Evolutionary conservation across 2,888 invertebrate genomes (phyloP).

Genomic region (Steinernema hermaphroditum): DNA sequence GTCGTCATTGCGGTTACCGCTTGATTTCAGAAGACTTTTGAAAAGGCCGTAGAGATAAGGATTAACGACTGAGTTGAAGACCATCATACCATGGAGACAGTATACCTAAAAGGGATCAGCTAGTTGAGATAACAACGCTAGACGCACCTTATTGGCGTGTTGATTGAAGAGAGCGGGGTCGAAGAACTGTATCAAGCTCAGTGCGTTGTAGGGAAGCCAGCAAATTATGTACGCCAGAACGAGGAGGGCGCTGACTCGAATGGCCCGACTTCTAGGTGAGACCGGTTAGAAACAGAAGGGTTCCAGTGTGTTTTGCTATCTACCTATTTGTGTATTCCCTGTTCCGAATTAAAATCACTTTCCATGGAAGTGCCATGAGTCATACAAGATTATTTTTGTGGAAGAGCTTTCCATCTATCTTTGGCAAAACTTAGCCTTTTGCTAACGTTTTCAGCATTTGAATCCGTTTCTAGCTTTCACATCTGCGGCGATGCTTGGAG

Average conservation of each 20-base stretch:
- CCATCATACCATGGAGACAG: conserved; percentile 62
- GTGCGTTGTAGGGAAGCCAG: conserved; percentile 65
- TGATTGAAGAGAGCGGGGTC: conserved; percentile 52
- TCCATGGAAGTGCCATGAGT: no score
- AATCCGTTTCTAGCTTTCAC: no score
- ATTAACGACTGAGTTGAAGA: conserved; percentile 65
- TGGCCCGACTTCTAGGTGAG: conserved; percentile 57
- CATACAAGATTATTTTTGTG: no score
- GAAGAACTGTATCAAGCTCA: conserved; percentile 56
- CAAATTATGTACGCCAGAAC: conserved; percentile 63
- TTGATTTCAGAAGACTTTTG: conserved; percentile 28
- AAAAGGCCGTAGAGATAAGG: conserved; percentile 62
- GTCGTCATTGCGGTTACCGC: conserved; percentile 25
- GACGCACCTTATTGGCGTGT: conserved; percentile 44
- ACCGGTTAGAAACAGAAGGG: neutral
- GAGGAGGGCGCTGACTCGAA: conserved; percentile 60
- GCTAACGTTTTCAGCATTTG: no score
- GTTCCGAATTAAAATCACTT: no score
- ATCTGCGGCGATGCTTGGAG: no score
- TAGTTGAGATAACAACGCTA: neutral
- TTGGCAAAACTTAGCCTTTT: no score
- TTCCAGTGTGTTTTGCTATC: no score
- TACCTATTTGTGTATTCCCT: no score
- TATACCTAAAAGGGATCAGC: conserved; percentile 46
- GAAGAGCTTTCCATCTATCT: no score